Percentiles rank a stretch among this genome's conserved stretches.
Evolutionary conservation across 1,140 invertebrate genomes (phyloP).

Genomic region (Euschistus heros): DNA sequence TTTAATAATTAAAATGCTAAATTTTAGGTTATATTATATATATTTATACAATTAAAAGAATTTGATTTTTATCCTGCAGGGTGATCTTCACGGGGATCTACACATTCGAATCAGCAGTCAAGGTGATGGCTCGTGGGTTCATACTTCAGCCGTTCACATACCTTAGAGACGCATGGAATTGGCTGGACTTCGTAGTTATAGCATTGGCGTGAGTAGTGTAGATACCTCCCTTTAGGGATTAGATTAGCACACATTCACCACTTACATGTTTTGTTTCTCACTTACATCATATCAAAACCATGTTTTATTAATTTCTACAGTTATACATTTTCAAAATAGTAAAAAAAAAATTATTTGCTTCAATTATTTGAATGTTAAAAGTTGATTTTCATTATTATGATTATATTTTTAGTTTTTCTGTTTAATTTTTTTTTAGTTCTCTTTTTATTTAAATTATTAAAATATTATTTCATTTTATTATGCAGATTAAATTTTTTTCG

Average conservation of each 20-base stretch:
- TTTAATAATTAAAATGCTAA: no score
- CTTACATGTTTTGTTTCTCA: slow-evolving; percentile 5
- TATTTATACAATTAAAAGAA: background rate
- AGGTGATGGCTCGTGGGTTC: slow-evolving; percentile 98
- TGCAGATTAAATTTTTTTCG: slow-evolving; percentile 17
- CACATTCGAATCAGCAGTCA: slow-evolving; percentile 96
- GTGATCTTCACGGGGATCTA: slow-evolving; percentile 99
- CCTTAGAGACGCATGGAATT: slow-evolving; percentile 99
- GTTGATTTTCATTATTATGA: slow-evolving; percentile 11
- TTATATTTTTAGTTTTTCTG: background rate
- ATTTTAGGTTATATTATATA: no score
- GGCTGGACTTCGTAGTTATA: slow-evolving; percentile 99
- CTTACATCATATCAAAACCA: background rate
- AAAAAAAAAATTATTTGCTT: slow-evolving; percentile 7
- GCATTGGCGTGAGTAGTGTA: slow-evolving; percentile 89
- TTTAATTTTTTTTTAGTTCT: background rate
- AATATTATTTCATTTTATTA: background rate
- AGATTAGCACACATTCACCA: slow-evolving; percentile 5
- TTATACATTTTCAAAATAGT: background rate
- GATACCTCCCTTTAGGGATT: slow-evolving; percentile 19
- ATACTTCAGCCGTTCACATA: slow-evolving; percentile 98
- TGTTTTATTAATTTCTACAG: background rate
- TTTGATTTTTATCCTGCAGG: slow-evolving; percentile 54
- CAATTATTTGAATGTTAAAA: slow-evolving; percentile 16
- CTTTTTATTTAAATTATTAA: no score